Percentiles rank a stretch among this genome's conserved stretches.
Conservation (phyloP, 2,797 vertebrate species). For the Coluber constrictor region DNA sequence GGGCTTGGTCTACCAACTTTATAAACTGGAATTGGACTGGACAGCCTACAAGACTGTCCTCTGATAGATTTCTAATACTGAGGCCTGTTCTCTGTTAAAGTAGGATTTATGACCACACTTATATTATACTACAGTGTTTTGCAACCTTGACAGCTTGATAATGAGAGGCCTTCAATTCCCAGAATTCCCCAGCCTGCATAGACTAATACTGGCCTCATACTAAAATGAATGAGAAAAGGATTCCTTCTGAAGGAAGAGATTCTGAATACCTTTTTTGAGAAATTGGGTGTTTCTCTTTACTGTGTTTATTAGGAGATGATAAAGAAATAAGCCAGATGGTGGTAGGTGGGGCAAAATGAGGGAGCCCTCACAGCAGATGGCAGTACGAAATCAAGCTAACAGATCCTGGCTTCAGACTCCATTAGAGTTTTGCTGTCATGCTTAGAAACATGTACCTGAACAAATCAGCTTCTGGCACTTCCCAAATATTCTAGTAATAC, state of each 20-base stretch:
- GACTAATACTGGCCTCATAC: neutral
- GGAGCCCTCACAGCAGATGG: conserved; percentile 71
- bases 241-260: neutral
- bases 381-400: conserved; percentile 73
- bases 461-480: conserved; percentile 44
- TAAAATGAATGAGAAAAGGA: neutral
- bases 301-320: neutral
- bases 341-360: conserved; percentile 43
- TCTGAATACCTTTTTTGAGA: conserved; percentile 12
- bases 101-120: neutral
- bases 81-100: neutral
- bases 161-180: neutral
- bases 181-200: neutral
- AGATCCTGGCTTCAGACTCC: conserved; percentile 57
- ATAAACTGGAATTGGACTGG: neutral
- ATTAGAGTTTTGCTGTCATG: conserved; percentile 46
- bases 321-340: conserved; percentile 64
- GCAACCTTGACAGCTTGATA: neutral
- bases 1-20: neutral
- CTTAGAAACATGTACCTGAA: conserved; percentile 56
- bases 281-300: conserved; percentile 33
- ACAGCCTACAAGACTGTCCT: neutral
- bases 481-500: conserved; percentile 55
- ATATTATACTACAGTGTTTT: neutral
- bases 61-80: neutral